Base-by-base conservation (phyloP, 2,797 vertebrate genomes). In the Paratrypauchen microcephalus region DNA sequence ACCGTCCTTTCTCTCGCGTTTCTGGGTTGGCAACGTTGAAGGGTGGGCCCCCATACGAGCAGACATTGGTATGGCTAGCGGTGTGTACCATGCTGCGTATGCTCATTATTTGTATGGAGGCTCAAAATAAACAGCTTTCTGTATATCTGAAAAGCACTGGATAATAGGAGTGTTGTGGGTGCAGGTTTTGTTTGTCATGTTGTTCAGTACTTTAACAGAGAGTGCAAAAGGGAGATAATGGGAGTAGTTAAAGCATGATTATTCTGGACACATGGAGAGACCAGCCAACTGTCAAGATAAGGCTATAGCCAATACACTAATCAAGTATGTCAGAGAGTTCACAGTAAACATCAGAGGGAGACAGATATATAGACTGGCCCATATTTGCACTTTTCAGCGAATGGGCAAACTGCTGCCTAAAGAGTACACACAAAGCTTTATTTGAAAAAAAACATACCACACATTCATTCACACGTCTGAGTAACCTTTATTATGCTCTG, bases 111-210 rank as follows among this genome's bases (percentile, higher is more conserved):
- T 78, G 68, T 63, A 79, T 69, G 5, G 18, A 56, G 56, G 76
- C 72, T 84, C 73, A 77, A 74, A 78, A 64, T 62, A 69, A 84
- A 70, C 59, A 68, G 83, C 77, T 84, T 84, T 87, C 78, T 85
- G 81, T 80, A 80, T 71, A 73, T 76, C 75, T 73, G 77, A 80
- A 81, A 70, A 76, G 70, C n/a, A 76, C 70, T 70, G 26, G 71
- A 78, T 70, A 86, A 77, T 72, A 80, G 76, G 63, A 80, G 13
- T 72, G 65, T 70, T 47, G 73, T 66, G 74, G 83, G 78, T 77
- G 71, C 58, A 3, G 2, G 65, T 77, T 74, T 45, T 18, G 28
- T 39, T 41, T 19, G 6, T 13, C n/a, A 68, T 57, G 66, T 41
- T 79, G 72, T 81, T 50, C 72, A 61, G 39, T 52, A 21, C 2